Conservation (phyloP, 2,888 invertebrate genomes). For the Harpagoxenus sublaevis region DNA sequence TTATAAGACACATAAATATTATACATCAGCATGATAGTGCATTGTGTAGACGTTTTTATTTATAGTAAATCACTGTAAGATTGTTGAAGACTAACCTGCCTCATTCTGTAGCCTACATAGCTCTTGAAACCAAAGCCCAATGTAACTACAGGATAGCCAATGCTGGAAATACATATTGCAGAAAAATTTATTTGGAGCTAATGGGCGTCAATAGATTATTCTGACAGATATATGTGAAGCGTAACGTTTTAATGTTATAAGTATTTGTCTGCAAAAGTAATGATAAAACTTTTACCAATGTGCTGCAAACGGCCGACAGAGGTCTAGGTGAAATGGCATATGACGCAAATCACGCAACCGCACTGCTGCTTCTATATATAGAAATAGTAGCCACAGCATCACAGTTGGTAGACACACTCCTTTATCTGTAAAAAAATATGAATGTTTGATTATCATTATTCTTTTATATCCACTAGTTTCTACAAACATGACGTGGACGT, state of each 20-base stretch:
- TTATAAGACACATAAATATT: background rate
- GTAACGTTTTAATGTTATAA: slow-evolving; percentile 9
- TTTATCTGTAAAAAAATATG: slow-evolving; percentile 89
- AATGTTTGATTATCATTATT: slow-evolving; percentile 38
- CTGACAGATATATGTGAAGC: background rate
- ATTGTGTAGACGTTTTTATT: background rate
- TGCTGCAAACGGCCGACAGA: slow-evolving; percentile 98
- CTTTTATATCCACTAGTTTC: background rate
- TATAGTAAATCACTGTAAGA: background rate
- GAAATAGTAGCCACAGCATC: slow-evolving; percentile 96
- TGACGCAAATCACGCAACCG: slow-evolving; percentile 94
- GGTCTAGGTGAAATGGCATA: slow-evolving; percentile 94
- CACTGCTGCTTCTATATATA: slow-evolving; percentile 97
- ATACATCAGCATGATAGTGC: background rate
- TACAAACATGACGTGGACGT: background rate
- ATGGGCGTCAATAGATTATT: background rate
- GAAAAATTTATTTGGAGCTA: slow-evolving; percentile 36
- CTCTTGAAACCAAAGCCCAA: slow-evolving; percentile 98
- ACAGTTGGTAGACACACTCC: slow-evolving; percentile 98
- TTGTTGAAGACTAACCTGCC: slow-evolving; percentile 88
- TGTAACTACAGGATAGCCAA: slow-evolving; percentile 97
- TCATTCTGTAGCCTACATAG: slow-evolving; percentile 95
- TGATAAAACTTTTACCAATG: slow-evolving; percentile 91
- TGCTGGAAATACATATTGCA: slow-evolving; percentile 87
- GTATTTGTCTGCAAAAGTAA: slow-evolving; percentile 8